Evolutionary conservation across 1,140 invertebrate species (phyloP).

Genomic region (Megalopta genalis): DNA sequence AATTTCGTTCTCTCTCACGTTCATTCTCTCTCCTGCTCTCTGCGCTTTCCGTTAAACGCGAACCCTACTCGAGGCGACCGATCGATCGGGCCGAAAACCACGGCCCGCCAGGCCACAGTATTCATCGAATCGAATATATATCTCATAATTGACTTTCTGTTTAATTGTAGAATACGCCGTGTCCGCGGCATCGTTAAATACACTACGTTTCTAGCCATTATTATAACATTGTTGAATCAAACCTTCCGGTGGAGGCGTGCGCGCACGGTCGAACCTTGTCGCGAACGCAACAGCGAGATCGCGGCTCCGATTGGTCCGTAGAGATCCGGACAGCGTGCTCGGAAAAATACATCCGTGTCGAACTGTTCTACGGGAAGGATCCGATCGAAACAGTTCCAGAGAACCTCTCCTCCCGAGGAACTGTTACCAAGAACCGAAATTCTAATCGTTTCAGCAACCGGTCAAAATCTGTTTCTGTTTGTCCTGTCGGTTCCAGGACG

Average conservation of each 20-base stretch:
- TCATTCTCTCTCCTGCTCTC: slow-evolving; percentile 31
- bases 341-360: too few relatives aligned
- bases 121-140: slow-evolving; percentile 54
- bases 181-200: slow-evolving; percentile 53
- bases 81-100: slow-evolving; percentile 18
- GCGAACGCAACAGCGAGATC: neutral
- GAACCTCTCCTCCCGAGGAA: too few relatives aligned
- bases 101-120: neutral
- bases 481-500: too few relatives aligned
- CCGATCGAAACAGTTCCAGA: too few relatives aligned
- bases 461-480: too few relatives aligned
- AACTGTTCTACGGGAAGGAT: too few relatives aligned
- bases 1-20: neutral
- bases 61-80: slow-evolving; percentile 32
- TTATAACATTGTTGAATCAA: slow-evolving; percentile 37
- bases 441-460: too few relatives aligned
- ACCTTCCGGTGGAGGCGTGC: slow-evolving; percentile 13
- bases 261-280: slow-evolving; percentile 1
- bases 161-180: slow-evolving; percentile 62
- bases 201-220: slow-evolving; percentile 46
- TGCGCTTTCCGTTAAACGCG: slow-evolving; percentile 2
- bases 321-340: neutral
- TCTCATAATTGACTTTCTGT: slow-evolving; percentile 72
- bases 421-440: too few relatives aligned
- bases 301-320: neutral